Conservation (phyloP, 92 coral and sea anemone species). For the Micromussa lordhowensis region DNA sequence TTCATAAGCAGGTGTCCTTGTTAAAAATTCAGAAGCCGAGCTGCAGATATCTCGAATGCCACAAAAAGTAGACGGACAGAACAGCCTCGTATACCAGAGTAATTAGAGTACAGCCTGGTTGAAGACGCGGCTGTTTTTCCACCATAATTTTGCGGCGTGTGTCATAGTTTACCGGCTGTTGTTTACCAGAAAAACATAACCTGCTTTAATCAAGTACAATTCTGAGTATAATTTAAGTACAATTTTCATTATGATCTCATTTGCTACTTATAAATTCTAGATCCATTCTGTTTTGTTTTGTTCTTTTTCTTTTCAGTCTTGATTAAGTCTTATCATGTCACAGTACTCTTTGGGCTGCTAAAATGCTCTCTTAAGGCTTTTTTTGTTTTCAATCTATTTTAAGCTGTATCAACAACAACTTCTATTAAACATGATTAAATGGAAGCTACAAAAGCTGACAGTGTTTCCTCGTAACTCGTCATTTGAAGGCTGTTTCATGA, state of each 20-base stretch:
- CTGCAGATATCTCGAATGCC: neutral
- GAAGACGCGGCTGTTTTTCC: neutral
- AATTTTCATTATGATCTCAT: neutral
- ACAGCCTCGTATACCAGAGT: neutral
- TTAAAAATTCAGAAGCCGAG: neutral
- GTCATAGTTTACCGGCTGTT: neutral
- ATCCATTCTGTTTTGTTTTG: too few relatives aligned
- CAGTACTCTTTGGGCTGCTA: neutral
- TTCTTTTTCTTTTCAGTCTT: neutral
- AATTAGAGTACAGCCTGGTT: neutral
- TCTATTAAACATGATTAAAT: neutral
- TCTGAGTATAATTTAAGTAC: too few relatives aligned
- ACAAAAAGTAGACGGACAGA: neutral
- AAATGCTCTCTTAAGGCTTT: neutral
- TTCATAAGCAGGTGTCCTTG: neutral
- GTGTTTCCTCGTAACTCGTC: neutral
- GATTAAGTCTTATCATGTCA: neutral
- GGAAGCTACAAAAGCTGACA: neutral
- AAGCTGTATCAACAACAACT: neutral
- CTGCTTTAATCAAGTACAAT: neutral
- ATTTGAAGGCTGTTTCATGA: neutral
- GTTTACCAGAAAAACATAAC: neutral
- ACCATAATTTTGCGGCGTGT: neutral
- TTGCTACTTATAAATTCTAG: neutral
- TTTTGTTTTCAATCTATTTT: neutral